Base-by-base conservation (phyloP, 2,113 vertebrate genomes). In the Telmatochromis sp. region DNA sequence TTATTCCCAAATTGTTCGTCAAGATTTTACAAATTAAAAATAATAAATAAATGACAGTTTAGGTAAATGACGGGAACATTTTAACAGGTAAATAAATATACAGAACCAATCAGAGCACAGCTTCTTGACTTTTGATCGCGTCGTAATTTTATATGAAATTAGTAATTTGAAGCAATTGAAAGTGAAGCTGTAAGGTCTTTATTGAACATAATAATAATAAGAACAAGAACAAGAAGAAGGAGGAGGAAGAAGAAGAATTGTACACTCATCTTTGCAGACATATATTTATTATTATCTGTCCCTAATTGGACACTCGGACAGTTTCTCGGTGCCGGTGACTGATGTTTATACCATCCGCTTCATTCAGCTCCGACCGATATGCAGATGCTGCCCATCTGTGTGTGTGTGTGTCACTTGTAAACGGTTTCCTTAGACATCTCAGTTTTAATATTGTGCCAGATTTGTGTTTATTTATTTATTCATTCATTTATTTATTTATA, bases 301-400 rank as follows among this genome's bases (percentile, higher is more conserved):
- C 42, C 9, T 78, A 68, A 91, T 93, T 92, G 81, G 40, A 47
- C 23, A 31, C 19, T 80, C 28, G 80, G 50, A 33, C n/a, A 88
- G 89, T 71, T 54, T 83, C 71, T 86, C 60, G 51, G 85, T 51
- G 81, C 50, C 14, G 35, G 60, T 91, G 93, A 94, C 90, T 87
- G 91, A 95, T 94, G 80, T 53, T 50, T 33, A 37, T 15, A 33
- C 47, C 84, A 50, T 81, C 82, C 51, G 40, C 86, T 40, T 84
- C 81, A 84, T 80, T 53, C 71, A 88, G 2, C 40, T 33, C 26
- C 7, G 33, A 73, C 87, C 85, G 83, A 86, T 78, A 37, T 80
- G 55, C 33, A 45, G 82, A 60, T 65, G 26, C 63, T 37, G 42
- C 23, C 15, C 8, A 7, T 17, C 50, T 79, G 5, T 47, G 75